These are phyloP conservation scores for Neodontobutis hainanensis DNA, from an alignment of 2,113 vertebrate species.

Conservation along the genomic window DNA sequence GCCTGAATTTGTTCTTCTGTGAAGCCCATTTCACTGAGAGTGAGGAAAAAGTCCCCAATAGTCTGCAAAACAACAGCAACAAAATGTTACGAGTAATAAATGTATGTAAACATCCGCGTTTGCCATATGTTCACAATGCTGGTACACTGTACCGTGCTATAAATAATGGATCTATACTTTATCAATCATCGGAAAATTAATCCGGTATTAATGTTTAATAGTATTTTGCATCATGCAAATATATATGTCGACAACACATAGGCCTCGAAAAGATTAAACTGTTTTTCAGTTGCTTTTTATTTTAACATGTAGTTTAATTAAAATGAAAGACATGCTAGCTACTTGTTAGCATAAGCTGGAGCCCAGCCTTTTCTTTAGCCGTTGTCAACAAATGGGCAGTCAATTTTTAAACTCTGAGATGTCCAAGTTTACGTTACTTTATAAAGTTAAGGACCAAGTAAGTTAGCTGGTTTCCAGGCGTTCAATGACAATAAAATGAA, in stretches of 20 bases:
- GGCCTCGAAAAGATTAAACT: no score
- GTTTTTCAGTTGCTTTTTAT: no score
- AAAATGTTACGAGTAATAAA: not conserved
- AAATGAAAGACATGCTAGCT: no score
- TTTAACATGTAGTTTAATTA: no score
- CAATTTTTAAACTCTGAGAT: not conserved
- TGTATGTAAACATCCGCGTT: not conserved
- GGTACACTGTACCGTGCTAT: no score
- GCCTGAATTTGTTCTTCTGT: constrained; percentile 80
- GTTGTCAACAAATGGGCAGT: not conserved
- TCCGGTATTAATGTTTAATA: no score
- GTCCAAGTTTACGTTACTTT: not conserved
- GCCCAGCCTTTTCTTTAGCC: no score
- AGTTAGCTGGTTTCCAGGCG: not conserved
- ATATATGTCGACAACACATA: no score
- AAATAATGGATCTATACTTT: no score
- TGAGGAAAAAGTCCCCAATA: constrained; percentile 77
- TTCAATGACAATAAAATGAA: not conserved
- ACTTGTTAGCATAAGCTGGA: no score
- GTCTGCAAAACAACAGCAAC: constrained; percentile 65
- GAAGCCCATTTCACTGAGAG: constrained; percentile 84
- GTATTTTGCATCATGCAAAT: no score
- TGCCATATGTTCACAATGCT: not conserved
- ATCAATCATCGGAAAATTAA: no score
- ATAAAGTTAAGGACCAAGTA: constrained; percentile 9